These are phyloP conservation scores for Centrocercus urophasianus DNA, from an alignment of 2,113 vertebrate species.

Conservation along the genomic window DNA sequence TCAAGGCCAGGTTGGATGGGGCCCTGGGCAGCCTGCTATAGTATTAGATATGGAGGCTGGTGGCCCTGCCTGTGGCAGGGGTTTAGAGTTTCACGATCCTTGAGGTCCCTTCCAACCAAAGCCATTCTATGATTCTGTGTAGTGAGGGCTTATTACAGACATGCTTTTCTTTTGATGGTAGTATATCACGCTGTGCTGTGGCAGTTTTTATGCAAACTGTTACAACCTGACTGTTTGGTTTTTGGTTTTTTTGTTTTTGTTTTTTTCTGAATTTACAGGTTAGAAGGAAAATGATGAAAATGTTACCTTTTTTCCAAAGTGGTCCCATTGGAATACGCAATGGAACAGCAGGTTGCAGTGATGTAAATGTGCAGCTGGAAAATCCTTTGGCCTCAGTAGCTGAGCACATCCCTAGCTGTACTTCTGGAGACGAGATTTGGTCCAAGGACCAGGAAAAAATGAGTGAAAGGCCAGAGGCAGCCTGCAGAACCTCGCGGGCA, in stretches of 20 bases:
- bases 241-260: neutral
- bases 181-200: neutral
- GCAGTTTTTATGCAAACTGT: neutral
- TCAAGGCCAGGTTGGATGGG: too few relatives aligned
- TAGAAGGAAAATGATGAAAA: conserved; percentile 65
- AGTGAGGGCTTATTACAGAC: neutral
- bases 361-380: neutral
- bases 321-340: conserved; percentile 34
- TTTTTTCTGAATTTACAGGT: conserved; percentile 41
- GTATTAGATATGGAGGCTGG: too few relatives aligned
- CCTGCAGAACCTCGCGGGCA: conserved; percentile 8
- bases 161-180: neutral
- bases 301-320: conserved; percentile 60
- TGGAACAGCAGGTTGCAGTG: neutral
- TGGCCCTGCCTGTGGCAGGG: too few relatives aligned
- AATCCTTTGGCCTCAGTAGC: neutral
- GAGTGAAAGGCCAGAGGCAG: neutral
- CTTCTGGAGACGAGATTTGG: conserved; percentile 26
- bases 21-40: too few relatives aligned
- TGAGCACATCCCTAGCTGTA: neutral
- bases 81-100: too few relatives aligned
- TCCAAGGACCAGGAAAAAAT: conserved; percentile 15
- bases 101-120: too few relatives aligned
- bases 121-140: too few relatives aligned
- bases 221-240: neutral